These are phyloP conservation scores for Drosophila histrio DNA, from an alignment of 2,888 invertebrate genomes.

Conservation along the genomic window DNA sequence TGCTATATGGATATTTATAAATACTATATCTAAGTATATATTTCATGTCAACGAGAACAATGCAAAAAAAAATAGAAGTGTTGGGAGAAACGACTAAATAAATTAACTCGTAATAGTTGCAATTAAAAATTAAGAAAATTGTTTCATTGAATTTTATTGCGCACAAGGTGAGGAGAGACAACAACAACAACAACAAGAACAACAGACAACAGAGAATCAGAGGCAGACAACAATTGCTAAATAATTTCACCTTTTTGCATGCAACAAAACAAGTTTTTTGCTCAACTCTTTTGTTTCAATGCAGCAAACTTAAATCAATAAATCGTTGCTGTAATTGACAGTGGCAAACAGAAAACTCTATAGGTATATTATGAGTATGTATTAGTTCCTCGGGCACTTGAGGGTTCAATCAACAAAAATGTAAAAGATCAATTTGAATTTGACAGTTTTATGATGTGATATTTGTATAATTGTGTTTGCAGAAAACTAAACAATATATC, in stretches of 20 bases:
- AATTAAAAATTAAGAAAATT: slow-evolving; percentile 63
- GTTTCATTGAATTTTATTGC: slow-evolving; percentile 58
- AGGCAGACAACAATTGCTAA: slow-evolving; percentile 52
- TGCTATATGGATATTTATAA: slow-evolving; percentile 1
- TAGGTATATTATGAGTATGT: background rate
- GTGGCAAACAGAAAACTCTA: slow-evolving; percentile 3
- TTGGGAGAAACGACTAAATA: slow-evolving; percentile 43
- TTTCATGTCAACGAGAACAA: slow-evolving; percentile 36
- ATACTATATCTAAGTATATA: background rate
- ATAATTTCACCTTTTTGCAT: slow-evolving; percentile 67
- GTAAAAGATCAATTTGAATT: background rate
- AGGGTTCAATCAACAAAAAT: background rate
- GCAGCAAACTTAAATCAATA: slow-evolving; percentile 37
- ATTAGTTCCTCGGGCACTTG: background rate
- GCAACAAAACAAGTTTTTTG: slow-evolving; percentile 57
- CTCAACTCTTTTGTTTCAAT: slow-evolving; percentile 63
- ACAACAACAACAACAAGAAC: background rate
- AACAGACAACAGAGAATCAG: slow-evolving; percentile 1
- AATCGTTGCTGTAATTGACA: slow-evolving; percentile 32
- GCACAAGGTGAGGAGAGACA: slow-evolving; percentile 60
- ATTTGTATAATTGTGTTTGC: background rate
- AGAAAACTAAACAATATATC: background rate
- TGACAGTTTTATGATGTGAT: background rate
- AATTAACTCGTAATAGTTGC: slow-evolving; percentile 46
- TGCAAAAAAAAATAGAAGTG: slow-evolving; percentile 25